phyloP scores from a whole-genome alignment of 2,888 invertebrate species.

The Halictus ligatus region DNA sequence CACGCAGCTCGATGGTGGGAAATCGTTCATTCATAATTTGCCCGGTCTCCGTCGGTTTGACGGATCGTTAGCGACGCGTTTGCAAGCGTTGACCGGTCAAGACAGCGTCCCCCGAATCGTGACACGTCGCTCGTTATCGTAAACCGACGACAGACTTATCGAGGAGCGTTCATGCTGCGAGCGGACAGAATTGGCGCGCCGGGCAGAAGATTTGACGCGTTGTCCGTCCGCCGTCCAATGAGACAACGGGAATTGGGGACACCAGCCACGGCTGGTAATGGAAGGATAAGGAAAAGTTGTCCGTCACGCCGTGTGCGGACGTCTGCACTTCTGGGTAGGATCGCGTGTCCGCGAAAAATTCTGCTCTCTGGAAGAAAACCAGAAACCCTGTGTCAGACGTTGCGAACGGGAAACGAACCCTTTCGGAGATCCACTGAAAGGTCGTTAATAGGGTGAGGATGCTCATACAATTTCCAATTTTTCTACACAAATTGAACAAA shows the following conservation, averaged over 20 bases:
- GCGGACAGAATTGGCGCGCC: slow-evolving; percentile 37
- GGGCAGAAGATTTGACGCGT: slow-evolving; percentile 68
- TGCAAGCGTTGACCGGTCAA: background rate
- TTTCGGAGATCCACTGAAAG: background rate
- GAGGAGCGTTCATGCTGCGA: slow-evolving; percentile 41
- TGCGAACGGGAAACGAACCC: background rate
- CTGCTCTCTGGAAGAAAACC: slow-evolving; percentile 7
- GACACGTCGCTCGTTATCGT: slow-evolving; percentile 66
- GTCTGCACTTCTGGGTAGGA: slow-evolving; percentile 40
- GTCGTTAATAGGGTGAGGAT: too few relatives aligned
- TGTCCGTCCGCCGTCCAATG: slow-evolving; percentile 36
- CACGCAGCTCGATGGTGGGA: background rate
- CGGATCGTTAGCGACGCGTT: background rate
- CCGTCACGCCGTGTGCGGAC: slow-evolving; percentile 41
- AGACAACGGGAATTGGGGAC: slow-evolving; percentile 35
- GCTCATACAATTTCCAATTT: too few relatives aligned
- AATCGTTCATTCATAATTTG: background rate
- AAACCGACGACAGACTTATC: slow-evolving; percentile 55
- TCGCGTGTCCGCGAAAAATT: slow-evolving; percentile 24
- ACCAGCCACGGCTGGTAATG: slow-evolving; percentile 39
- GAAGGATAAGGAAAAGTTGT: slow-evolving; percentile 45
- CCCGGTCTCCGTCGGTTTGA: background rate
- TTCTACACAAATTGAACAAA: too few relatives aligned
- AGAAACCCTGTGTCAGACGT: background rate
- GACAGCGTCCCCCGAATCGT: slow-evolving; percentile 13